Conservation (phyloP, 1,140 invertebrate genomes). For the Drosophila pachea region DNA sequence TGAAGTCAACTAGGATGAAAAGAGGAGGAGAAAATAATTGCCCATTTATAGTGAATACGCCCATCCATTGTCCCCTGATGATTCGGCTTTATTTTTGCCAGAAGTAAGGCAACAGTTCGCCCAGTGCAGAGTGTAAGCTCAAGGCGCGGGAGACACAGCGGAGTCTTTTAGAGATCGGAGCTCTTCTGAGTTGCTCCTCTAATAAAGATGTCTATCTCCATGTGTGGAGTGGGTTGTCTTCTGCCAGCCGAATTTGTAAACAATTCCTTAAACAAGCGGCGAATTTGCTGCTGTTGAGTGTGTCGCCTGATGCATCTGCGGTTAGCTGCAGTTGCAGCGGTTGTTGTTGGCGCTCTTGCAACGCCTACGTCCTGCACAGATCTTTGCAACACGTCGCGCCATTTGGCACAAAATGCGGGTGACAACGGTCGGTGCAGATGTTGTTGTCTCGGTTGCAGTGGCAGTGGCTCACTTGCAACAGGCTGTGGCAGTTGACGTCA, state of each 20-base stretch:
- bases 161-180: too few species aligned
- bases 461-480: slow-evolving; percentile 17
- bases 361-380: slow-evolving; percentile 35
- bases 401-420: slow-evolving; percentile 39
- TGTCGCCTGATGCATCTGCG: background rate
- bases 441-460: slow-evolving; percentile 1
- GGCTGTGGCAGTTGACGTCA: slow-evolving; percentile 18
- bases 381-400: slow-evolving; percentile 31
- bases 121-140: too few species aligned
- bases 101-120: too few species aligned
- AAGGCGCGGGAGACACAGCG: too few species aligned
- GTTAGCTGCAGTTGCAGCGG: slow-evolving; percentile 14
- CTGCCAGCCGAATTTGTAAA: slow-evolving; percentile 40
- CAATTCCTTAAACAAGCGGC: slow-evolving; percentile 41
- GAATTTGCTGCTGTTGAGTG: slow-evolving; percentile 7
- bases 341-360: slow-evolving; percentile 20
- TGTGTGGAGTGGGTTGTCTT: slow-evolving; percentile 2
- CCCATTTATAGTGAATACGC: too few species aligned
- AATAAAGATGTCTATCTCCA: slow-evolving; percentile 36
- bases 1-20: too few species aligned
- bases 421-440: slow-evolving; percentile 26
- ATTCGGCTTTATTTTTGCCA: too few species aligned
- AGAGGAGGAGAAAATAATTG: too few species aligned
- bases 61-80: too few species aligned
- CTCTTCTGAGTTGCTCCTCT: background rate